phyloP scores from a whole-genome alignment of 2,797 vertebrate species.

The Urosaurus nigricauda region DNA sequence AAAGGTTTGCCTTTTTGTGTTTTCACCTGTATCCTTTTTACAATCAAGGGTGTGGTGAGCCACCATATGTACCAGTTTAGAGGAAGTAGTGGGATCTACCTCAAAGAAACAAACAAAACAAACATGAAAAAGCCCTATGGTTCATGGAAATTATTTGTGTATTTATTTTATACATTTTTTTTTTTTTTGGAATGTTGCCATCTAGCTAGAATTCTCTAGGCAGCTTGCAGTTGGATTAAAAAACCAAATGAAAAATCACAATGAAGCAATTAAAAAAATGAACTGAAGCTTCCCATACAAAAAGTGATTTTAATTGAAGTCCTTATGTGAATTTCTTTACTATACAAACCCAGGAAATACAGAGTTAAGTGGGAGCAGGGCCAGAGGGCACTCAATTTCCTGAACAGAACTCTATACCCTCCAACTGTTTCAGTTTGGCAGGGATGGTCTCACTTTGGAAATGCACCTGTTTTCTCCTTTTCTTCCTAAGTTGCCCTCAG shows the following conservation, averaged over 20 bases:
- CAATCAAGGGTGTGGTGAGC: neutral
- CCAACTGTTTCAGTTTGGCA: too few relatives aligned
- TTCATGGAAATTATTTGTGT: too few relatives aligned
- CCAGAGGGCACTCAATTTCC: neutral
- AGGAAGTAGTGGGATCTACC: neutral
- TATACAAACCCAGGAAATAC: neutral
- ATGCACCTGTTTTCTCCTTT: too few relatives aligned
- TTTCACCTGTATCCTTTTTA: neutral
- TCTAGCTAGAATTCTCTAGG: neutral
- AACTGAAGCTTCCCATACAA: too few relatives aligned
- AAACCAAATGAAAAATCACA: neutral
- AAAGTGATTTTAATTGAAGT: too few relatives aligned
- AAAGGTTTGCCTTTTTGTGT: too few relatives aligned
- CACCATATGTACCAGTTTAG: neutral
- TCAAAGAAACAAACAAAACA: too few relatives aligned
- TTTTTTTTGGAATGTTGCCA: neutral
- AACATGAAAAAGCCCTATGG: too few relatives aligned
- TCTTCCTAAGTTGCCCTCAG: too few relatives aligned
- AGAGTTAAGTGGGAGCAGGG: neutral
- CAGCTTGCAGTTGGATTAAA: neutral
- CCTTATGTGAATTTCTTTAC: too few relatives aligned
- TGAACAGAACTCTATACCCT: neutral
- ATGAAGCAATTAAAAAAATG: neutral
- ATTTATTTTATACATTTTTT: neutral
- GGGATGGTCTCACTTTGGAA: too few relatives aligned